Conservation (phyloP, 2,113 vertebrate genomes). For the Notarius lentiginosus region DNA sequence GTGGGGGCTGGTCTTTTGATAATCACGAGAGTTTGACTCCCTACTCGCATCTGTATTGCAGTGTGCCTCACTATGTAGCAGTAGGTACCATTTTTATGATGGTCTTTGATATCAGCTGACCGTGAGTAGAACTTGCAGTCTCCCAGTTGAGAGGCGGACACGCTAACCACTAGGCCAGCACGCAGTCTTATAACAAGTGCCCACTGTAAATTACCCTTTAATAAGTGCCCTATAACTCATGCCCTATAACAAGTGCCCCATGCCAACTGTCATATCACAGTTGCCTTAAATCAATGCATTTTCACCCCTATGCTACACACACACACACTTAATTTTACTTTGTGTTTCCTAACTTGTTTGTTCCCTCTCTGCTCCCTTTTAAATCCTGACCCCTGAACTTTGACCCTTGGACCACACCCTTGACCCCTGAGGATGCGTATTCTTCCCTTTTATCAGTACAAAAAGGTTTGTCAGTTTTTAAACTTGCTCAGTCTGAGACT, state of each 20-base stretch:
- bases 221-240: not conserved
- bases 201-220: too few species aligned
- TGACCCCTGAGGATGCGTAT: slow-evolving; percentile 42
- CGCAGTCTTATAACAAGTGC: too few species aligned
- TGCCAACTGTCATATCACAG: not conserved
- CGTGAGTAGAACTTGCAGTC: too few species aligned
- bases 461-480: slow-evolving; percentile 55
- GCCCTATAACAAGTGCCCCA: not conserved
- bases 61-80: too few species aligned
- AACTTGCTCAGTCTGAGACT: not conserved
- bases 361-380: slow-evolving; percentile 51
- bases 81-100: too few species aligned
- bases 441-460: slow-evolving; percentile 51
- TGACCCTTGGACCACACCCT: slow-evolving; percentile 53
- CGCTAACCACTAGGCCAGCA: too few species aligned
- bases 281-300: not conserved
- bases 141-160: too few species aligned
- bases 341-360: slow-evolving; percentile 54
- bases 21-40: too few species aligned
- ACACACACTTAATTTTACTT: slow-evolving; percentile 32
- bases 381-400: slow-evolving; percentile 48
- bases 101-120: too few species aligned
- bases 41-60: too few species aligned
- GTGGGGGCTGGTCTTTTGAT: too few species aligned
- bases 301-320: not conserved